phyloP scores from a whole-genome alignment of 2,888 invertebrate species.

The Acholoe squamosa region DNA sequence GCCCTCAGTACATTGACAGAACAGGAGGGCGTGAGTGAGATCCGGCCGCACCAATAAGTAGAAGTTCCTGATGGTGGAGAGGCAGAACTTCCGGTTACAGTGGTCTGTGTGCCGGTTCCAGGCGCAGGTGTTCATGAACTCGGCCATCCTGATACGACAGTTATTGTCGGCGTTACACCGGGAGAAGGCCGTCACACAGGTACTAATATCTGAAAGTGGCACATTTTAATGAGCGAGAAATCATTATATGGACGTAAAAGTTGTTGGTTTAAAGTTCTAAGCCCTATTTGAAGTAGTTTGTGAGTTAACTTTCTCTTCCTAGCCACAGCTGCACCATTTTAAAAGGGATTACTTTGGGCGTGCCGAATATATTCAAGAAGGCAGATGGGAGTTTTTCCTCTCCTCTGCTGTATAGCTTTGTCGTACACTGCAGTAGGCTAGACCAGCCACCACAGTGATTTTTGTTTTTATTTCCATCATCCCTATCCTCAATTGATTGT shows the following conservation, averaged over 20 bases:
- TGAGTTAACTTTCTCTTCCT: too few species aligned
- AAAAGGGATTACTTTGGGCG: too few species aligned
- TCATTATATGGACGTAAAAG: background rate
- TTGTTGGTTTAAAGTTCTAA: too few species aligned
- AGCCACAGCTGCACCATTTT: too few species aligned
- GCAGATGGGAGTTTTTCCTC: too few species aligned
- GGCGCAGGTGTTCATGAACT: slow-evolving; percentile 65
- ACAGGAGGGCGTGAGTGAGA: slow-evolving; percentile 67
- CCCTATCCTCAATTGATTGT: too few species aligned
- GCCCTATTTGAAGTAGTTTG: too few species aligned
- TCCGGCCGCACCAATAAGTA: slow-evolving; percentile 60
- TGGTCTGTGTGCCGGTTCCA: slow-evolving; percentile 64
- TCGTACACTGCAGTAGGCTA: too few species aligned
- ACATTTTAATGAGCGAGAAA: background rate
- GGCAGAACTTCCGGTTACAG: slow-evolving; percentile 64
- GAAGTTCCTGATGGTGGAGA: slow-evolving; percentile 64
- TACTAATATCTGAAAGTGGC: slow-evolving; percentile 50
- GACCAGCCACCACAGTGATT: too few species aligned
- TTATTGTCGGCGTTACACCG: slow-evolving; percentile 65
- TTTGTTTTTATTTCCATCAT: too few species aligned
- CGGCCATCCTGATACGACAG: slow-evolving; percentile 65
- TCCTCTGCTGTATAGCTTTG: too few species aligned
- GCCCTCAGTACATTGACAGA: slow-evolving; percentile 67
- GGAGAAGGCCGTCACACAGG: slow-evolving; percentile 66
- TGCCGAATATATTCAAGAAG: too few species aligned